These are phyloP conservation scores for Thryonomys swinderianus DNA, from an alignment of 2,113 vertebrate genomes.

Conservation along the genomic window DNA sequence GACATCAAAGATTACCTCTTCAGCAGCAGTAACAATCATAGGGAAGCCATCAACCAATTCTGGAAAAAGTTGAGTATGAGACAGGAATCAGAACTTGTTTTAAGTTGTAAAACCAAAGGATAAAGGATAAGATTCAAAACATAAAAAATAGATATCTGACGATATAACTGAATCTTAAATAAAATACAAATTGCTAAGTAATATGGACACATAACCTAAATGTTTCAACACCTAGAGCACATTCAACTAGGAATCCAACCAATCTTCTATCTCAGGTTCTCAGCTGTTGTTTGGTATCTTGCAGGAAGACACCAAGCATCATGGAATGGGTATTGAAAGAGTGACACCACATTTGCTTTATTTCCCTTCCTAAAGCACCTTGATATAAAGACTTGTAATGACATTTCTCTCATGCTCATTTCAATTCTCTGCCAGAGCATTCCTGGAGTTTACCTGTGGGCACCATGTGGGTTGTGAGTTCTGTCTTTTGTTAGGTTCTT, in stretches of 20 bases:
- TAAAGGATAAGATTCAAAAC: neutral
- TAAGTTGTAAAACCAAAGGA: neutral
- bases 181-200: neutral
- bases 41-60: neutral
- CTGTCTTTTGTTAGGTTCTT: neutral
- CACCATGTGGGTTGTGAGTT: neutral
- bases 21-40: neutral
- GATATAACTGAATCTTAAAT: neutral
- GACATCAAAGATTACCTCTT: neutral
- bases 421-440: neutral
- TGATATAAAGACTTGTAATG: neutral
- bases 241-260: neutral
- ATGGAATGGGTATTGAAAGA: neutral
- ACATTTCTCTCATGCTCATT: neutral
- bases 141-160: neutral
- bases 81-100: neutral
- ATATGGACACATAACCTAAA: neutral
- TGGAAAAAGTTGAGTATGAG: neutral
- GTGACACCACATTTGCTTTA: accelerated
- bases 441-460: neutral
- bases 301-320: neutral
- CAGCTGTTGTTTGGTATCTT: neutral
- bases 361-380: neutral
- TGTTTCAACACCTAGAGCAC: neutral
- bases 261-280: slow-evolving; percentile 3